Conservation (phyloP, 2,888 invertebrate genomes). For the Pecten maximus region DNA sequence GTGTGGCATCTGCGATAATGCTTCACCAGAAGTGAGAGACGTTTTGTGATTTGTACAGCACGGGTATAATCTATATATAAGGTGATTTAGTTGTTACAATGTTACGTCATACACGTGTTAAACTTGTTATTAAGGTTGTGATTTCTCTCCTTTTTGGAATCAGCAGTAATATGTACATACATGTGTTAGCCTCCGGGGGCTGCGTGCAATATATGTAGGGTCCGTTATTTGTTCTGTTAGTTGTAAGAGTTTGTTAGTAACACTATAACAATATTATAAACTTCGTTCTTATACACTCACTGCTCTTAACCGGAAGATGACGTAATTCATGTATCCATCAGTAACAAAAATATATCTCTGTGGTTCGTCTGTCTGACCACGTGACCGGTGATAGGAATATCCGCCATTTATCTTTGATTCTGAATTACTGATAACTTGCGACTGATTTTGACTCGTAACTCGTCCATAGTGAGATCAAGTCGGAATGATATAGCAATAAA, state of each 20-base stretch:
- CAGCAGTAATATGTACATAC: neutral
- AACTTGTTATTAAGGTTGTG: slow-evolving; percentile 10
- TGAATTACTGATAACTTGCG: neutral
- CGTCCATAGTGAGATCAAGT: neutral
- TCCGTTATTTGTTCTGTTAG: neutral
- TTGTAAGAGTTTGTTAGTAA: neutral
- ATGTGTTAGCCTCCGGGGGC: neutral
- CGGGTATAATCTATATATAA: neutral
- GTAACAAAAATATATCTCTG: neutral
- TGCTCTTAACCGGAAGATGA: neutral
- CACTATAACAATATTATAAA: neutral
- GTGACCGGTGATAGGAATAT: neutral
- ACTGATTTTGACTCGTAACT: neutral
- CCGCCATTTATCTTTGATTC: neutral
- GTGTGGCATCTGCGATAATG: neutral
- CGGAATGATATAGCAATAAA: neutral
- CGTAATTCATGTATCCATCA: neutral
- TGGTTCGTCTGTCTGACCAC: neutral
- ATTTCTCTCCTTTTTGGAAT: neutral
- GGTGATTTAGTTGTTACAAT: neutral
- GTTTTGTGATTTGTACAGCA: neutral
- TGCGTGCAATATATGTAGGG: neutral
- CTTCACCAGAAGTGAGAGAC: neutral
- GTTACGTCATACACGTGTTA: neutral
- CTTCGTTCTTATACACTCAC: too few species aligned